Conservation (phyloP, 2,888 invertebrate genomes). For the Amphipoea lucens region DNA sequence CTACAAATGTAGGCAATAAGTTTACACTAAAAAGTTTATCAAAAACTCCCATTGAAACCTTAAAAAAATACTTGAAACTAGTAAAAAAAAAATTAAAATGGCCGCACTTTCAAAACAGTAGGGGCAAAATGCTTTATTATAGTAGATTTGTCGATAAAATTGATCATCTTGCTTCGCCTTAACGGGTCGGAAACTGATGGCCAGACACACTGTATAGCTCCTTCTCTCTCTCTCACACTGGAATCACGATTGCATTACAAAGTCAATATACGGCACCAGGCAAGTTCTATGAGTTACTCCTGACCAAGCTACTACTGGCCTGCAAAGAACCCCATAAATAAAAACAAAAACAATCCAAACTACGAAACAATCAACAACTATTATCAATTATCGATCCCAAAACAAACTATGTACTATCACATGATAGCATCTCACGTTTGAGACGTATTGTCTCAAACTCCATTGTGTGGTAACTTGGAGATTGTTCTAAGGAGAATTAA, state of each 20-base stretch:
- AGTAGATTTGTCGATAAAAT: too few relatives aligned
- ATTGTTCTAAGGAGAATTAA: conserved; percentile 89
- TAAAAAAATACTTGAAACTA: too few relatives aligned
- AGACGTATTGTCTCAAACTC: conserved; percentile 87
- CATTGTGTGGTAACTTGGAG: conserved; percentile 84
- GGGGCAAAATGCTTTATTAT: too few relatives aligned
- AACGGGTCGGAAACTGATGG: too few relatives aligned
- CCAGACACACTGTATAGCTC: too few relatives aligned
- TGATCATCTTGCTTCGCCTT: too few relatives aligned
- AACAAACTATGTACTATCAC: conserved; percentile 71
- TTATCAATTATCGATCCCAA: conserved; percentile 60
- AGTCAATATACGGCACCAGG: neutral
- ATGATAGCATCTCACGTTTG: conserved; percentile 85
- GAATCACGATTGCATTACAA: neutral
- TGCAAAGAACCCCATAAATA: conserved; percentile 20
- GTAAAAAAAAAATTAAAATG: too few relatives aligned
- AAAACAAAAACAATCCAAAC: conserved; percentile 29
- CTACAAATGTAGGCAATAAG: too few relatives aligned
- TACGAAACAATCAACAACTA: conserved; percentile 47
- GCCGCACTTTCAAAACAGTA: too few relatives aligned
- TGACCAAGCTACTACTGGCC: neutral
- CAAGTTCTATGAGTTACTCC: neutral
- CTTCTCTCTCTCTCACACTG: neutral
- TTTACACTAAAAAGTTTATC: too few relatives aligned
- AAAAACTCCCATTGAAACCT: too few relatives aligned